phyloP scores from a whole-genome alignment of 2,113 vertebrate genomes.

The Petromus typicus region DNA sequence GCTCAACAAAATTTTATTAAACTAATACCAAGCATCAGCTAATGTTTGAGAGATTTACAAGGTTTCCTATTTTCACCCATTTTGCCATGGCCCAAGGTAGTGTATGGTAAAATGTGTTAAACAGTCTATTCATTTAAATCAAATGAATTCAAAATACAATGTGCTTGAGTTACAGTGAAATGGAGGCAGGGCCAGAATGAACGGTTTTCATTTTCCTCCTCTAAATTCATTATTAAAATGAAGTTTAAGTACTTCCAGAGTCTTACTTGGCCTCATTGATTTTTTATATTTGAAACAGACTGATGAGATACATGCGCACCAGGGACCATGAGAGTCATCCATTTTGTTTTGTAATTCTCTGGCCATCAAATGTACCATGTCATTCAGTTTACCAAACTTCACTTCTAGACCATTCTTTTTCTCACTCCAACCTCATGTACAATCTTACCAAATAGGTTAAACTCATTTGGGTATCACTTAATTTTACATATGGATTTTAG shows the following conservation, averaged over 20 bases:
- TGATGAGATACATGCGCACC: background rate
- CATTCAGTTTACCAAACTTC: slow-evolving; percentile 20
- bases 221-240: slow-evolving; percentile 48
- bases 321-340: background rate
- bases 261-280: background rate
- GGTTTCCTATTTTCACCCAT: background rate
- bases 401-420: background rate
- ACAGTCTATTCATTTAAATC: slow-evolving; percentile 6
- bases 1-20: slow-evolving; percentile 16
- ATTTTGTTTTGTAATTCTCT: background rate
- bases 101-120: background rate
- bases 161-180: background rate
- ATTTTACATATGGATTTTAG: slow-evolving; percentile 45
- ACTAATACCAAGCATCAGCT: background rate
- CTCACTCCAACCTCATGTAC: background rate
- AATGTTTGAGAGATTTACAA: background rate
- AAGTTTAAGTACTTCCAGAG: slow-evolving; percentile 1
- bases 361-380: background rate
- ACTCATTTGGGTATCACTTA: background rate
- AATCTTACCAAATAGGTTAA: slow-evolving; percentile 9
- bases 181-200: background rate
- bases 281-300: background rate
- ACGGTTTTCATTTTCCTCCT: slow-evolving; percentile 5
- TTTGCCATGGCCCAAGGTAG: background rate
- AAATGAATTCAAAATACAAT: slow-evolving; percentile 7